Conservation (phyloP, 2,797 vertebrate species). For the Kryptolebias ocellatus region DNA sequence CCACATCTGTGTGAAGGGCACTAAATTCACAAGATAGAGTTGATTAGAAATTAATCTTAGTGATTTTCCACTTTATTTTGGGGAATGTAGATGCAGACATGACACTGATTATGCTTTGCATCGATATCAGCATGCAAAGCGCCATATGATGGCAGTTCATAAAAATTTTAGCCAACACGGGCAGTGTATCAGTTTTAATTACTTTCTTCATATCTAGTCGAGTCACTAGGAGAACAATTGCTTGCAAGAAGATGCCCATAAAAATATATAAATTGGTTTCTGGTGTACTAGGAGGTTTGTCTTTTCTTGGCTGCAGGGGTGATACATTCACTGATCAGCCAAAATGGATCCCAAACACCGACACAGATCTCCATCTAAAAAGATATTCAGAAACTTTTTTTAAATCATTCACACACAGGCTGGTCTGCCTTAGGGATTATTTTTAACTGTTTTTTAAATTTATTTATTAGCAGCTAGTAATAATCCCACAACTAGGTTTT, state of each 20-base stretch:
- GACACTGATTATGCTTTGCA: constrained; percentile 6
- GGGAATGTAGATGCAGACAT: constrained; percentile 5
- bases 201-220: constrained; percentile 29
- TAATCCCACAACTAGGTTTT: constrained; percentile 15
- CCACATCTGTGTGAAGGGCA: background rate
- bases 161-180: constrained; percentile 35
- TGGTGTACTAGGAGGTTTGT: constrained; percentile 33
- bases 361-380: too few species aligned
- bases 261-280: constrained; percentile 34
- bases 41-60: background rate
- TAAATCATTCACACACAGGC: too few species aligned
- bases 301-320: constrained; percentile 13
- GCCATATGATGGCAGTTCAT: constrained; percentile 59
- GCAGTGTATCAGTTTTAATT: constrained; percentile 53
- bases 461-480: background rate
- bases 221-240: constrained; percentile 18
- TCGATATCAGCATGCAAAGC: constrained; percentile 10
- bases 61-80: constrained; percentile 24
- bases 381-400: too few species aligned
- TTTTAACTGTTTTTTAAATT: background rate
- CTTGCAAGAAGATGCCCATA: constrained; percentile 21
- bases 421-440: background rate
- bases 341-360: background rate
- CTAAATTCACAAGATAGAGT: background rate
- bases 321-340: constrained; percentile 37